phyloP scores from a whole-genome alignment of 1,140 invertebrate genomes.

The Helicorthomorpha holstii region DNA sequence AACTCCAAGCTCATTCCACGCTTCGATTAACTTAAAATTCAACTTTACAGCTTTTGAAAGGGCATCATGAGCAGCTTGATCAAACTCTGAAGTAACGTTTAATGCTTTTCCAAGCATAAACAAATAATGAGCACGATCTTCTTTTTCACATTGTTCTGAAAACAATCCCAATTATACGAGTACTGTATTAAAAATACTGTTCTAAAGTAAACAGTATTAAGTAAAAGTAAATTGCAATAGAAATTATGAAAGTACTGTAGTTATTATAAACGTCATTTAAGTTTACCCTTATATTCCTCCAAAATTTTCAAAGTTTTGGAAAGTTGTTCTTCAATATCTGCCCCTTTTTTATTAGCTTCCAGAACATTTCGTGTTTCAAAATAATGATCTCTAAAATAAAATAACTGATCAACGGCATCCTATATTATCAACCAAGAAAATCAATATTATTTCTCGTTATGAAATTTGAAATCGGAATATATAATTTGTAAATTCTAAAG shows the following conservation, averaged over 20 bases:
- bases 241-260: too few species aligned
- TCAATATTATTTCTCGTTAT: too few species aligned
- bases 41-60: constrained; percentile 70
- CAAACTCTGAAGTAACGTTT: constrained; percentile 52
- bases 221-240: too few species aligned
- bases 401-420: constrained; percentile 46
- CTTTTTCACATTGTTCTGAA: constrained; percentile 19
- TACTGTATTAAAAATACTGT: too few species aligned
- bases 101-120: constrained; percentile 56
- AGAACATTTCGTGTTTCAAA: constrained; percentile 54
- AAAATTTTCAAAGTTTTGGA: constrained; percentile 41
- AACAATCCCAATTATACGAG: too few species aligned
- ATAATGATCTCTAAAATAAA: constrained; percentile 54
- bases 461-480: too few species aligned
- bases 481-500: too few species aligned
- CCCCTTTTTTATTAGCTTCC: constrained; percentile 43
- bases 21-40: constrained; percentile 58
- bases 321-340: constrained; percentile 45
- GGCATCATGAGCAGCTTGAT: constrained; percentile 47
- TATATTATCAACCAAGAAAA: too few species aligned
- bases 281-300: constrained; percentile 45
- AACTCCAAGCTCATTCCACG: constrained; percentile 79
- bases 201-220: too few species aligned
- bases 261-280: too few species aligned
- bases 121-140: constrained; percentile 41